These are phyloP conservation scores for Struthio camelus DNA, from an alignment of 2,113 vertebrate genomes.

Conservation along the genomic window DNA sequence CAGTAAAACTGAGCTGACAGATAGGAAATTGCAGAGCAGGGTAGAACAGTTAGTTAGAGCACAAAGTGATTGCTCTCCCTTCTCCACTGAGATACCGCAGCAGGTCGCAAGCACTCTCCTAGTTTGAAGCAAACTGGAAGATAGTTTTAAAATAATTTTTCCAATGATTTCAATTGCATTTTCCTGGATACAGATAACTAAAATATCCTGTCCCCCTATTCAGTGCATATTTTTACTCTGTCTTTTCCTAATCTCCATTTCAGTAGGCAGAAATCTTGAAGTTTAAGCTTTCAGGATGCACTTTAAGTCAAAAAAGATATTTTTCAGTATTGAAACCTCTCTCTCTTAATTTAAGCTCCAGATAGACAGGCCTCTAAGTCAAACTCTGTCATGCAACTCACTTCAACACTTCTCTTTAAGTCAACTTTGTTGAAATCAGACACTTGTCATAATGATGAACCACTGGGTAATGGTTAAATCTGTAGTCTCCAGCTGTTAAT, in stretches of 20 bases:
- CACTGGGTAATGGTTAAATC: conserved; percentile 28
- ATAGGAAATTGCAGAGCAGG: neutral
- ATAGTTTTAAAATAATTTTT: neutral
- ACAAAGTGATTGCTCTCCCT: fast-evolving
- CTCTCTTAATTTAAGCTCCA: neutral
- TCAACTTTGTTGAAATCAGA: conserved; percentile 24
- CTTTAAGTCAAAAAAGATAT: neutral
- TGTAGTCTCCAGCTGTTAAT: conserved; percentile 29
- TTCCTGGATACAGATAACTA: neutral
- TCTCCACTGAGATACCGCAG: neutral
- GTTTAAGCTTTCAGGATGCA: neutral
- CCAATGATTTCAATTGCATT: neutral
- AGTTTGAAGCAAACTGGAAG: neutral
- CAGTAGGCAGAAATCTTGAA: neutral
- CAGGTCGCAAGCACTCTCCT: neutral
- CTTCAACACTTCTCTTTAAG: neutral
- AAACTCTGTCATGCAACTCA: neutral
- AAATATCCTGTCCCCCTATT: neutral
- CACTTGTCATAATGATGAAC: conserved; percentile 7
- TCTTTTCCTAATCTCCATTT: neutral
- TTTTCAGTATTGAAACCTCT: neutral
- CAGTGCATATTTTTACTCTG: neutral
- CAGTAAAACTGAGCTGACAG: neutral
- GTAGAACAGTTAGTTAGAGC: neutral
- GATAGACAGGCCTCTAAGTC: neutral